Conservation (phyloP, 2,888 invertebrate genomes). For the Blastobasis lacticolella region DNA sequence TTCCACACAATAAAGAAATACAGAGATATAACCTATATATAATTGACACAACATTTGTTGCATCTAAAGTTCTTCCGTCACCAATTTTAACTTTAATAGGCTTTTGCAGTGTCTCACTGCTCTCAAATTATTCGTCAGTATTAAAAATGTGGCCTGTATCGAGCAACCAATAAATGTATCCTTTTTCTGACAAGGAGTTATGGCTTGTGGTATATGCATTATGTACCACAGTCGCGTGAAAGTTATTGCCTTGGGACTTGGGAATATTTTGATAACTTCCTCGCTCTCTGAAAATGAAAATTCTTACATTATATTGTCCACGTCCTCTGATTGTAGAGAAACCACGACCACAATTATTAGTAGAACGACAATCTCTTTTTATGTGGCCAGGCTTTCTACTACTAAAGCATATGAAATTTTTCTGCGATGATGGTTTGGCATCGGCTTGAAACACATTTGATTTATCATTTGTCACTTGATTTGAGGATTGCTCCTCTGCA, state of each 20-base stretch:
- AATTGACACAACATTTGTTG: conserved; percentile 12
- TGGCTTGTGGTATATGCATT: not conserved
- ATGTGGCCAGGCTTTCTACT: conserved; percentile 20
- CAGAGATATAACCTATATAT: no score
- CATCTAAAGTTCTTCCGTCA: conserved; percentile 11
- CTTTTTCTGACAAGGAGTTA: no score
- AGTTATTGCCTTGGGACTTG: conserved; percentile 4
- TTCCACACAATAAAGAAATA: no score
- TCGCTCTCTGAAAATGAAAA: no score
- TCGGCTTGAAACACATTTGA: not conserved
- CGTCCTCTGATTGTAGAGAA: not conserved
- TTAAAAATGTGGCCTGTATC: conserved; percentile 14
- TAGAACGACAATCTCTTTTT: conserved; percentile 13
- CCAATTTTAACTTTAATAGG: conserved; percentile 12
- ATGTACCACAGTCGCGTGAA: not conserved
- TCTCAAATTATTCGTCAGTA: conserved; percentile 14
- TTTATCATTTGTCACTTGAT: not conserved
- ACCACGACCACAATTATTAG: not conserved
- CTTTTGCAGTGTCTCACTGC: conserved; percentile 5
- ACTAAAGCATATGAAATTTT: conserved; percentile 12
- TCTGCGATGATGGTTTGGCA: not conserved
- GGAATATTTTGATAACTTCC: no score
- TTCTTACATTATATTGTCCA: not conserved
- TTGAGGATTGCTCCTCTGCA: no score
- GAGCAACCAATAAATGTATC: no score